A percentile compares a stretch with the other conserved stretches of the same genome.
Conservation (phyloP, 2,113 vertebrate species). For the Tonatia bakeri region DNA sequence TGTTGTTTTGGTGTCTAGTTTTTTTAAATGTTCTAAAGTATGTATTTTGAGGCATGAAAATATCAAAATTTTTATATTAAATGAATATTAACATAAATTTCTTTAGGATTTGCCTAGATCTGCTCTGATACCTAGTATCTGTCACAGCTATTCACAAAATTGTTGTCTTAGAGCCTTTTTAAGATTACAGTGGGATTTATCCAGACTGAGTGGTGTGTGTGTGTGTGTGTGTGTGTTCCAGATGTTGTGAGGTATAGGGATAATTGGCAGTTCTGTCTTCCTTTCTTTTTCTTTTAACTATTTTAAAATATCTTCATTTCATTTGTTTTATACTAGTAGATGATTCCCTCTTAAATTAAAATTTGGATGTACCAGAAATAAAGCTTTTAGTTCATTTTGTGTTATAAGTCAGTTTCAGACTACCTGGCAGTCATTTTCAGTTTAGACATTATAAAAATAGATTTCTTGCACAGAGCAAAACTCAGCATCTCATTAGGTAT, state of each 20-base stretch:
- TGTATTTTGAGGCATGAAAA: slow-evolving; percentile 1
- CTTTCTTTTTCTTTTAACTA: slow-evolving; percentile 26
- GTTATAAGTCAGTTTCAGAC: slow-evolving; percentile 64
- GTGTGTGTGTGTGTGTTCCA: background rate
- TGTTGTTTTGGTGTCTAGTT: background rate
- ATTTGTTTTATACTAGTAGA: slow-evolving; percentile 50
- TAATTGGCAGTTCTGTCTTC: slow-evolving; percentile 9
- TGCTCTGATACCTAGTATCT: background rate
- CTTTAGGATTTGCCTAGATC: background rate
- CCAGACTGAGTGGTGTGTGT: background rate
- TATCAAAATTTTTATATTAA: background rate
- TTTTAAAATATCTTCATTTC: slow-evolving; percentile 49
- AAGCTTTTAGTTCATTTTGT: slow-evolving; percentile 53
- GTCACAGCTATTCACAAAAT: background rate
- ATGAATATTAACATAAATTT: slow-evolving; percentile 20
- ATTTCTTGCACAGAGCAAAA: slow-evolving; percentile 75
- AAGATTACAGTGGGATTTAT: background rate
- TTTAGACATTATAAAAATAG: slow-evolving; percentile 65
- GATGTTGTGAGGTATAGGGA: background rate
- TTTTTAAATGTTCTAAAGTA: background rate
- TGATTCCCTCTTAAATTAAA: slow-evolving; percentile 49
- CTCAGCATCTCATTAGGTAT: slow-evolving; percentile 69
- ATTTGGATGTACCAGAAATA: slow-evolving; percentile 49
- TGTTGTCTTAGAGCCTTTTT: background rate
- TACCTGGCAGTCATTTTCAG: slow-evolving; percentile 68